Base-by-base conservation (phyloP, 92 coral and sea anemone genomes). In the Zoanthus sansibaricus region DNA sequence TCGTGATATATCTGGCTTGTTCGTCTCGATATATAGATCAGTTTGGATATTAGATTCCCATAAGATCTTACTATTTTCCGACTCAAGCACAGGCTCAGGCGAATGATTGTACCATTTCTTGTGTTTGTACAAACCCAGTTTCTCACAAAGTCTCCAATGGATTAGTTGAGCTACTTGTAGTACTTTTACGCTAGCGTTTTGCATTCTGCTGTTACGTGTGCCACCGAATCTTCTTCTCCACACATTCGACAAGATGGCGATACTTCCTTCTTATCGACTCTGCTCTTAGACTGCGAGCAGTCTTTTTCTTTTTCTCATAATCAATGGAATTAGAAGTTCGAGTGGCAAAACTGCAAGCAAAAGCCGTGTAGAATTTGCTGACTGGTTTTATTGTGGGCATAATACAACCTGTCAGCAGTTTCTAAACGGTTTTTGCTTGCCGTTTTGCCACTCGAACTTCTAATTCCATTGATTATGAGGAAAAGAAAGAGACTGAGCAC, bases 111-210 rank as follows among this genome's bases (percentile, higher is more conserved):
- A 82, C 76, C 61, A 44, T 67, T 30, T 33, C 31, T 82, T 16
- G 59, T 30, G 2, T 37, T 1, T 37, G 2, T 37, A 2, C 2
- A 37, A 37, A 37, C 4, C 56, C 17, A 46, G 72, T 67, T 83
- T 69, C 67, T 83, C 67, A 46, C 78, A 79, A 37, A 77, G 49
- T 32, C 67, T 44, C 61, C 52, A 64, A 30, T 87, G 79, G 44
- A 87, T 78, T 16, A 70, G 72, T 48, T 55, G 71, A 47, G 86
- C 90, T 46, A 87, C 84, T 68, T 87, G 32, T 79, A 87, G 16
- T 83, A 51, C 73, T 79, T 87, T 69, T 78, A 86, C 56, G 78
- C 77, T 30, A 75, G 75, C 72, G 46, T 67, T 42, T 11, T n/a
- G 44, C 78, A 49, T 37, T 78, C 90, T 33, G 78, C 37, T n/a